Percentiles rank a stretch among this genome's conserved stretches.
These are phyloP conservation scores for Archips crataeganus DNA, from an alignment of 2,888 invertebrate genomes.

Conservation along the genomic window DNA sequence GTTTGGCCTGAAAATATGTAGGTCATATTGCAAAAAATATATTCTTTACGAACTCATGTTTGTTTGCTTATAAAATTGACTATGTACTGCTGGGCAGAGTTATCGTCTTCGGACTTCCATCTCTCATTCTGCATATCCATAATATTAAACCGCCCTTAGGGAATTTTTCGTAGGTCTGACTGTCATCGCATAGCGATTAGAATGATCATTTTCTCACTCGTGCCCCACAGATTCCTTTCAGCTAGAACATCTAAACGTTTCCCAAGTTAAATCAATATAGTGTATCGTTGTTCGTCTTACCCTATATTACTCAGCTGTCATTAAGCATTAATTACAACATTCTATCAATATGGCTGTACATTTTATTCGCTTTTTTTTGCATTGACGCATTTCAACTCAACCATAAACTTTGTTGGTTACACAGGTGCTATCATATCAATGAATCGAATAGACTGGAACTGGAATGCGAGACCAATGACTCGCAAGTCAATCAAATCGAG, in stretches of 20 bases:
- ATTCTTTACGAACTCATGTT: no score
- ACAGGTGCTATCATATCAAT: conserved; percentile 23
- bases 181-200: not conserved
- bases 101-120: no score
- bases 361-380: not conserved
- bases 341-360: conserved; percentile 1
- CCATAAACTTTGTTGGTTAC: conserved; percentile 25
- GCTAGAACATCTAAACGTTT: not conserved
- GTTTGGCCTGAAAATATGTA: no score
- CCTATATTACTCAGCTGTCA: not conserved
- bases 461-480: conserved; percentile 28
- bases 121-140: no score
- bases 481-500: conserved; percentile 26
- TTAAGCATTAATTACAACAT: conserved; percentile 10
- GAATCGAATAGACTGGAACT: conserved; percentile 17
- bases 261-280: not conserved
- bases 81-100: no score
- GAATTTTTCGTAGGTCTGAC: no score
- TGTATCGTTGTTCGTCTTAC: not conserved
- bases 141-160: no score
- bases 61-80: no score
- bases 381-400: conserved; percentile 31
- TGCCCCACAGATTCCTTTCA: not conserved
- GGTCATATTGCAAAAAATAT: no score
- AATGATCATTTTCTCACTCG: not conserved